A percentile compares a stretch with the other conserved stretches of the same genome.
Conservation (phyloP, 2,113 vertebrate genomes). For the Mesoclemmys tuberculata region DNA sequence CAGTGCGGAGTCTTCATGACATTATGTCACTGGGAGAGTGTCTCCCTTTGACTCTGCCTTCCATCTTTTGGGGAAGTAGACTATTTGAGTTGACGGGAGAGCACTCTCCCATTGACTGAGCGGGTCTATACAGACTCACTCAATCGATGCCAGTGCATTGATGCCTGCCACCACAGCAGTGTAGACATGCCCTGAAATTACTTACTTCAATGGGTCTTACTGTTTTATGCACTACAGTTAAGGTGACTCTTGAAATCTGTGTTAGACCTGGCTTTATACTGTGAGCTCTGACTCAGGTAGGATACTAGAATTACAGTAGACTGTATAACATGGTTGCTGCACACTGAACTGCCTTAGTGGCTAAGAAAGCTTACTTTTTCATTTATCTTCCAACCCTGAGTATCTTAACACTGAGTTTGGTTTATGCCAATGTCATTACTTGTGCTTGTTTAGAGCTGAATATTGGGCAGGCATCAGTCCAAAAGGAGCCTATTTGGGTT, state of each 20-base stretch:
- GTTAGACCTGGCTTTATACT: background rate
- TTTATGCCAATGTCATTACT: background rate
- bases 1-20: no score
- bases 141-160: no score
- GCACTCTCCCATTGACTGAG: no score
- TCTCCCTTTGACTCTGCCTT: no score
- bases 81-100: no score
- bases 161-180: no score
- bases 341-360: background rate
- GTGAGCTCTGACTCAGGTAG: background rate
- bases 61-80: no score
- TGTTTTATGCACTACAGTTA: background rate
- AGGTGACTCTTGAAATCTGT: background rate
- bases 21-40: no score
- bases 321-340: background rate
- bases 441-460: background rate
- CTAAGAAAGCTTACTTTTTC: background rate
- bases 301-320: background rate
- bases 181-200: no score
- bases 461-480: background rate
- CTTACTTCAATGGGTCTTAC: no score
- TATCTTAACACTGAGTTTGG: background rate
- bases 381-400: background rate
- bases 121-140: no score
- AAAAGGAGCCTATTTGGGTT: background rate